phyloP scores from a whole-genome alignment of 2,797 vertebrate species.

The Eidolon dupreanum region DNA sequence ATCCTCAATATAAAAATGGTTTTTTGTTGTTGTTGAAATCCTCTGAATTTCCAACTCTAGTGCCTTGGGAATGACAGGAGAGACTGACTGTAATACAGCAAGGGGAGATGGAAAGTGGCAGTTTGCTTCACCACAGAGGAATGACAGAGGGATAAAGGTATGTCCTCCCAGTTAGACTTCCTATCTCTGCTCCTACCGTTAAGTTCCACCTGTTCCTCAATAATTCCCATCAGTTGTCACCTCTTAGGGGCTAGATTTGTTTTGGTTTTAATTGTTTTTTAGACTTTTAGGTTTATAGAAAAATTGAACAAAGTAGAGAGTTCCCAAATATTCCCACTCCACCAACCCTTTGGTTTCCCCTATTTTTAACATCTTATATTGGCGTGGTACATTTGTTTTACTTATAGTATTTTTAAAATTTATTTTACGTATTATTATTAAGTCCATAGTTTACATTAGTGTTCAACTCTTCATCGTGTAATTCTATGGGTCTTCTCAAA shows the following conservation, averaged over 20 bases:
- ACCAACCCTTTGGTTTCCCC: neutral
- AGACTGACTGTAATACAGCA: fast-evolving
- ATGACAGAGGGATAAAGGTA: neutral
- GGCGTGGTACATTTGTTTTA: neutral
- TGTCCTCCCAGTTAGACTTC: neutral
- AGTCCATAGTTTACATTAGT: neutral
- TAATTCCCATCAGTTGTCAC: constrained; percentile 2
- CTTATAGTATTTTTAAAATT: neutral
- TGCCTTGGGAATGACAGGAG: neutral
- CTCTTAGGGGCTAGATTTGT: neutral
- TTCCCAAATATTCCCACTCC: neutral
- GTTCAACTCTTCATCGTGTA: neutral
- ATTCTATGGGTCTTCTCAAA: neutral
- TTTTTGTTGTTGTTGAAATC: constrained; percentile 79
- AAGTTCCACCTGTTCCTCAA: neutral
- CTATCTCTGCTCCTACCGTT: fast-evolving
- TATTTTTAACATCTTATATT: neutral
- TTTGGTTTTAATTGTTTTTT: neutral
- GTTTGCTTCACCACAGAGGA: neutral
- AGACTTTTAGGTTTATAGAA: neutral
- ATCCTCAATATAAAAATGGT: constrained; percentile 67
- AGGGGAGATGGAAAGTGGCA: neutral
- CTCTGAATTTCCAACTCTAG: neutral
- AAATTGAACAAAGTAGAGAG: neutral
- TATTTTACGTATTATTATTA: neutral